Conservation (phyloP, 2,113 vertebrate genomes). For the Melanostigma gelatinosum region DNA sequence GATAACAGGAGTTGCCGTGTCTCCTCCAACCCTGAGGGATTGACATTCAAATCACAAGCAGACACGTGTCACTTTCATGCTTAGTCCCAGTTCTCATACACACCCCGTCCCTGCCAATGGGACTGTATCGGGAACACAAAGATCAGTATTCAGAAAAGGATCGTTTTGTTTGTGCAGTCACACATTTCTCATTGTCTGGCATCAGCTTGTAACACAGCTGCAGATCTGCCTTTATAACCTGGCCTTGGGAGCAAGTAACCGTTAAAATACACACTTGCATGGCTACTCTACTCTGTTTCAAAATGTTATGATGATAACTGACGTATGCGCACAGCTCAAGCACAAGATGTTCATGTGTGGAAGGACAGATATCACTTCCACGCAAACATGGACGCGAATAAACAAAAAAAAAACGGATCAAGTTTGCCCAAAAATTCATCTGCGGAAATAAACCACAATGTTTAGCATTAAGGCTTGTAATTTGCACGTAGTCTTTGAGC, state of each 20-base stretch:
- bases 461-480: neutral
- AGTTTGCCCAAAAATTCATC: neutral
- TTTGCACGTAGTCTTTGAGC: neutral
- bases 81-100: neutral
- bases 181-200: neutral
- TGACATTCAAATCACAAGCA: neutral
- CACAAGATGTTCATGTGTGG: neutral
- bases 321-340: neutral
- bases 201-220: neutral
- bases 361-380: neutral
- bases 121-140: neutral
- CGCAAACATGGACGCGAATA: neutral
- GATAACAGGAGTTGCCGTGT: conserved; percentile 91
- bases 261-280: neutral
- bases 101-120: neutral
- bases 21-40: conserved; percentile 88
- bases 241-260: neutral
- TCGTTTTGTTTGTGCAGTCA: neutral
- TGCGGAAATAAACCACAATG: neutral
- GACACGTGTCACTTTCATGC: neutral
- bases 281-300: neutral
- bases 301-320: neutral
- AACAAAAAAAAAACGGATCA: neutral
- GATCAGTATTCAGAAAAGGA: neutral
- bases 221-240: conserved; percentile 5